Conservation (phyloP, 92 coral and sea anemone genomes). For the Paragorgia papillata region DNA sequence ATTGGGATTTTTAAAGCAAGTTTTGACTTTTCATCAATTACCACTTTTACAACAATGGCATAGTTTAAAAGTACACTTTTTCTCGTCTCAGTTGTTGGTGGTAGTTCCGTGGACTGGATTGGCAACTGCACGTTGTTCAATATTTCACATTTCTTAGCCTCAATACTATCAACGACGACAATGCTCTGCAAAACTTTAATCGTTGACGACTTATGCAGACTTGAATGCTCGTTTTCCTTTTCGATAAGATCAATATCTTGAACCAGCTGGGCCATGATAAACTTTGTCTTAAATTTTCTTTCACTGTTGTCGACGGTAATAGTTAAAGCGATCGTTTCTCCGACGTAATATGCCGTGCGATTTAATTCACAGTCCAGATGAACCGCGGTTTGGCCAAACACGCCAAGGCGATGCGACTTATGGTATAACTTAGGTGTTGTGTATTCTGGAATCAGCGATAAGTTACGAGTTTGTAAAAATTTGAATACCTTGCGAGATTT, state of each 20-base stretch:
- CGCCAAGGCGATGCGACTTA: conserved; percentile 12
- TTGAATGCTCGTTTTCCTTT: conserved; percentile 27
- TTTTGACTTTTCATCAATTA: conserved; percentile 32
- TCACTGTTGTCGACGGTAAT: conserved; percentile 37
- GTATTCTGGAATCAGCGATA: conserved; percentile 1
- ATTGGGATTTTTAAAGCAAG: conserved; percentile 29
- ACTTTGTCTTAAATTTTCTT: conserved; percentile 20
- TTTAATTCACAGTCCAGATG: conserved; percentile 20
- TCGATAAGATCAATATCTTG: conserved; percentile 30
- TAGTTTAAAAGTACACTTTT: conserved; percentile 32
- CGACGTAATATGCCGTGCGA: conserved; percentile 30
- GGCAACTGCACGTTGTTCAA: conserved; percentile 1
- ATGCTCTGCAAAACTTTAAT: conserved; percentile 28
- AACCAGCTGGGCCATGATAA: conserved; percentile 34
- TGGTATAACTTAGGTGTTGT: conserved; percentile 23
- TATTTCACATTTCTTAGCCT: conserved; percentile 24
- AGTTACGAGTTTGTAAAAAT: conserved; percentile 23
- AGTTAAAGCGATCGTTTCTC: conserved; percentile 10
- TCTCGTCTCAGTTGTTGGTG: conserved; percentile 15
- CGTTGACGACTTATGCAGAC: conserved; percentile 19
- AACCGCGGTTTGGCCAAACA: conserved; percentile 8
- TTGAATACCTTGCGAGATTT: conserved; percentile 15
- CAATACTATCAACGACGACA: conserved; percentile 15
- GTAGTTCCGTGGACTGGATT: conserved; percentile 4
- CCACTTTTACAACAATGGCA: conserved; percentile 21